A percentile compares a stretch with the other conserved stretches of the same genome.
Evolutionary conservation across 1,140 invertebrate species (phyloP).

Genomic region (Nautilus pompilius): DNA sequence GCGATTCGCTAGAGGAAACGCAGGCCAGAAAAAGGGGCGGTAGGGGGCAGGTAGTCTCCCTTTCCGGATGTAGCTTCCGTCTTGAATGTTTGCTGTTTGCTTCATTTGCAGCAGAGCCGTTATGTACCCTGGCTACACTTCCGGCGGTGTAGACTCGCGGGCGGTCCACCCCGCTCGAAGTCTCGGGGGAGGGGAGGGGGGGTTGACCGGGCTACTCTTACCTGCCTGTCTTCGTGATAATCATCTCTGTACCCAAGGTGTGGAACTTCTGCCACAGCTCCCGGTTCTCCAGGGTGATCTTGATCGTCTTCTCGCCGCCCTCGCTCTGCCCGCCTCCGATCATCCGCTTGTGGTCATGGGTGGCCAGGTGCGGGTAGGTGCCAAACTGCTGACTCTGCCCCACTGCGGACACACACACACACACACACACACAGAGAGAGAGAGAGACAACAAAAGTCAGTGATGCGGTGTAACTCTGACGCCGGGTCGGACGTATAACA

Average conservation of each 20-base stretch:
- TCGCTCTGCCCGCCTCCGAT: conserved; percentile 28
- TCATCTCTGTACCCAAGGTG: conserved; percentile 97
- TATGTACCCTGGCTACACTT: too few species aligned
- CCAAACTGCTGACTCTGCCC: conserved; percentile 47
- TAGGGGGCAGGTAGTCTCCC: too few species aligned
- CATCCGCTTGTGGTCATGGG: conserved; percentile 36
- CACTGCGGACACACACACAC: conserved; percentile 10
- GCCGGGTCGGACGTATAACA: not conserved
- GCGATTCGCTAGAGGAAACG: too few species aligned
- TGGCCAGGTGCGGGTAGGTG: conserved; percentile 37
- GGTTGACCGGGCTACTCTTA: conserved; percentile 66
- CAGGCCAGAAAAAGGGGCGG: too few species aligned
- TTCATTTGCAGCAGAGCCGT: too few species aligned
- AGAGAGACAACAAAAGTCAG: not conserved
- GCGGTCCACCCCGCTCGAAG: too few species aligned
- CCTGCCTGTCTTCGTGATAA: conserved; percentile 99
- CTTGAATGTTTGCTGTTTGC: too few species aligned
- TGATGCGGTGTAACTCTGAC: not conserved
- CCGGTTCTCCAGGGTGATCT: conserved; percentile 47
- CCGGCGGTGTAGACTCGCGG: too few species aligned
- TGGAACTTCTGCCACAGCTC: conserved; percentile 99
- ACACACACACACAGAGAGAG: not conserved
- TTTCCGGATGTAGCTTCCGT: too few species aligned
- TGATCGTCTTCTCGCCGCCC: conserved; percentile 46
- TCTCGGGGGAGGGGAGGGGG: too few species aligned